Conservation (phyloP, 92 coral and sea anemone species). For the Porites divaricata region DNA sequence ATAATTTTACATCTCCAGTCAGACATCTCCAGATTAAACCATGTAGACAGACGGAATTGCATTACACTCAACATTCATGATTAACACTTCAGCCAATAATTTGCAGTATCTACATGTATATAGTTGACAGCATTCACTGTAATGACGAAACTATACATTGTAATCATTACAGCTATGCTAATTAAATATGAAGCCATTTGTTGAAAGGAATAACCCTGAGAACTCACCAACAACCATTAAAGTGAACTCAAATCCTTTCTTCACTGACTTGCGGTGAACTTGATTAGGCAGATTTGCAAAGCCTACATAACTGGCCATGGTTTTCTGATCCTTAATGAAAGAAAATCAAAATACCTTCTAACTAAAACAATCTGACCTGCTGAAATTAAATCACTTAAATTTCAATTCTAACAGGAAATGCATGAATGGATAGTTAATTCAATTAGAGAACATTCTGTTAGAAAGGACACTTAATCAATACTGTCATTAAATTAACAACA, state of each 20-base stretch:
- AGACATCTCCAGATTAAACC: too few species aligned
- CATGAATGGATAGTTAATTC: constrained; percentile 7
- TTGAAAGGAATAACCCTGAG: not conserved
- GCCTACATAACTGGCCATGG: constrained; percentile 90
- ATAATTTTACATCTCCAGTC: too few species aligned
- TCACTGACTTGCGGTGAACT: constrained; percentile 97
- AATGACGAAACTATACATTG: not conserved
- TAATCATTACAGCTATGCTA: not conserved
- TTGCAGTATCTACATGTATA: too few species aligned
- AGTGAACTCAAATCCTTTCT: constrained; percentile 98
- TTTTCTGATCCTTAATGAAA: constrained; percentile 29
- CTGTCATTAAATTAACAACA: not conserved
- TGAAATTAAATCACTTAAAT: not conserved
- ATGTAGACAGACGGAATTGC: too few species aligned
- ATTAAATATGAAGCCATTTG: not conserved
- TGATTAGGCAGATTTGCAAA: constrained; percentile 99
- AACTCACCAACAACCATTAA: constrained; percentile 97
- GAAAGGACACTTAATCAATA: not conserved
- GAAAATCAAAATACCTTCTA: not conserved
- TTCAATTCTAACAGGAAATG: constrained; percentile 2
- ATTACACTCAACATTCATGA: too few species aligned
- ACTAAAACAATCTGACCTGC: too few species aligned
- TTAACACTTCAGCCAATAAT: too few species aligned
- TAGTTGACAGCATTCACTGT: not conserved
- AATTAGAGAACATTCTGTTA: not conserved